Conservation (phyloP, 2,113 vertebrate genomes). For the Oryzias woworae region DNA sequence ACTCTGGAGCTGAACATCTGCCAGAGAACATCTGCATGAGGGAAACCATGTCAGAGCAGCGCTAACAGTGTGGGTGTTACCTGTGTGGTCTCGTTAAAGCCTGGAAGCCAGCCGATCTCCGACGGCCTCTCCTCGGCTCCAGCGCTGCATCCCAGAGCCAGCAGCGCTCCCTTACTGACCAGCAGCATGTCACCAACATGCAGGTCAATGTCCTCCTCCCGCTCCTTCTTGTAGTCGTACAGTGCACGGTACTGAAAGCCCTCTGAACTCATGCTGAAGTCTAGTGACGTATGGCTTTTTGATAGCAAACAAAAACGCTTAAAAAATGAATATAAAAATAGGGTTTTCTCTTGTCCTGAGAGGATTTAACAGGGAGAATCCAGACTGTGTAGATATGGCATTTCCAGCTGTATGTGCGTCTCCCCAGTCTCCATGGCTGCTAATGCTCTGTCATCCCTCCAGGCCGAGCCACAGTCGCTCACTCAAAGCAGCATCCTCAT, state of each 20-base stretch:
- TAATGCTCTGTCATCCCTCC: slow-evolving; percentile 58
- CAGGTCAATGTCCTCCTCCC: slow-evolving; percentile 89
- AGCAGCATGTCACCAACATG: slow-evolving; percentile 84
- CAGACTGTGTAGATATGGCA: slow-evolving; percentile 11
- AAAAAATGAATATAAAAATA: slow-evolving; percentile 41
- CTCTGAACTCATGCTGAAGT: slow-evolving; percentile 73
- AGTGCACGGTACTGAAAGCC: slow-evolving; percentile 89
- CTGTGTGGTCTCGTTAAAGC: slow-evolving; percentile 86
- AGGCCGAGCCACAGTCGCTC: slow-evolving; percentile 34
- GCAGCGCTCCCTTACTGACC: slow-evolving; percentile 83
- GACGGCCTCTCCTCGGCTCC: slow-evolving; percentile 83
- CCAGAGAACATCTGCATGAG: background rate
- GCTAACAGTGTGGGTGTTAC: slow-evolving; percentile 28
- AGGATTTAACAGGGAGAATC: slow-evolving; percentile 8
- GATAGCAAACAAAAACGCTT: slow-evolving; percentile 13
- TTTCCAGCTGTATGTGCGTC: slow-evolving; percentile 29
- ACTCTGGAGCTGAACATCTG: too few relatives aligned
- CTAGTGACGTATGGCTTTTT: slow-evolving; percentile 32
- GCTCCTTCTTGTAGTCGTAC: slow-evolving; percentile 87
- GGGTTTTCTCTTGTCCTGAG: slow-evolving; percentile 34
- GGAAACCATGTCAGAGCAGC: background rate
- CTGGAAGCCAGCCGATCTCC: slow-evolving; percentile 87
- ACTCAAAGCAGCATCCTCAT: slow-evolving; percentile 2
- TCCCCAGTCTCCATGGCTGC: slow-evolving; percentile 60
- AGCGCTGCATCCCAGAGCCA: slow-evolving; percentile 79